Conservation (phyloP, 2,113 vertebrate genomes). For the Elephas maximus region DNA sequence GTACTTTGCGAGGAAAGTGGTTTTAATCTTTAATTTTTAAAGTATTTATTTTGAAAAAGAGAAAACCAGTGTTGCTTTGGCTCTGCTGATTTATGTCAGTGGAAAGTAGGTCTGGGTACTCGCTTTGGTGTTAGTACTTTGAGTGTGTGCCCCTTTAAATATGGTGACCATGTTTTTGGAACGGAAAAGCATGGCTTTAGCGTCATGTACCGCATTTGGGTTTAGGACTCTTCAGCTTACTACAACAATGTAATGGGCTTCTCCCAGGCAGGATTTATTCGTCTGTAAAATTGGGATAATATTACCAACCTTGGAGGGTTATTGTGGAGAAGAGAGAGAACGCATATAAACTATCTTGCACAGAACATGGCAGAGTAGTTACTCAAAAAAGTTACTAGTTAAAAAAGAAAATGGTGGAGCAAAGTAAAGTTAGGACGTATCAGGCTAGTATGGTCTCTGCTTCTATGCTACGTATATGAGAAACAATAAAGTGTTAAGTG, state of each 20-base stretch:
- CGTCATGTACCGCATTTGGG: neutral
- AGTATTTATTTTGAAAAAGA: neutral
- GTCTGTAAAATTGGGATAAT: neutral
- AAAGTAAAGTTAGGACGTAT: neutral
- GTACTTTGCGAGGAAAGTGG: neutral
- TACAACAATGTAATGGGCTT: neutral
- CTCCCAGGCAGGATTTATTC: neutral
- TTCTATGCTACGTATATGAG: conserved; percentile 10
- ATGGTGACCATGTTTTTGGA: neutral
- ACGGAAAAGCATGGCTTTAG: neutral
- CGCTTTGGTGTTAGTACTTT: neutral
- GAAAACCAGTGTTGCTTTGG: neutral
- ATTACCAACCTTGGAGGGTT: neutral
- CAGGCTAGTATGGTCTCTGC: neutral
- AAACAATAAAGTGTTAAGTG: neutral
- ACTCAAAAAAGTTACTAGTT: neutral
- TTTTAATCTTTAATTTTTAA: neutral
- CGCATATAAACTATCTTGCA: neutral
- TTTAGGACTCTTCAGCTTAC: neutral
- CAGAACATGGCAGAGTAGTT: neutral
- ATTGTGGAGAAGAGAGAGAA: conserved; percentile 35
- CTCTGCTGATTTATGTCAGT: neutral
- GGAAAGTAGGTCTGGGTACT: neutral
- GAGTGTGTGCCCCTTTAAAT: neutral
- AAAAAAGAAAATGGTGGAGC: neutral